Evolutionary conservation across 2,797 vertebrate species (phyloP), one percentile per base, ranked within the genome.

Genomic region (Aplochiton taeniatus): DNA sequence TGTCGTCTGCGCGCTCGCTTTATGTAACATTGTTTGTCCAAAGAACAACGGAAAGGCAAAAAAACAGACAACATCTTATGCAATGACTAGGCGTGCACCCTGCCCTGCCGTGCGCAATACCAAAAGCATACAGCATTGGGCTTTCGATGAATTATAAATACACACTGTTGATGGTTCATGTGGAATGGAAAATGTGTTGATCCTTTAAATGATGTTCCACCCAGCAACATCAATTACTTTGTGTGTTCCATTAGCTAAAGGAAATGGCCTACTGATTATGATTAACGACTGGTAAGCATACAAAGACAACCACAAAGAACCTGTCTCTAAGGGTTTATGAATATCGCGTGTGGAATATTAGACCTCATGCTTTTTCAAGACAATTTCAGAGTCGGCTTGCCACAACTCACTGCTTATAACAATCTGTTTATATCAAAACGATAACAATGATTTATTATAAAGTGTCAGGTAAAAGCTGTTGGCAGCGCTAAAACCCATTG

Each of bases 381-480:
- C 50, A 62, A 60, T 81, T 79, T 80, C 67, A 70, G 65, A 65
- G 72, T 63, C 63, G 75, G 51, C 85, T 78, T 80, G 58, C 71
- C 63, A 70, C 68, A 80, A 82, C 56, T 83, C 58, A 43, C 60
- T 65, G 73, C 54, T 55, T 69, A 53, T 63, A 79, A 79, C 72
- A 78, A 76, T 76, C 73, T 78, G 74, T 65, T 85, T 73, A 54
- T 52, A 83, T 85, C 73, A 75, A 63, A 75, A 74, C 75, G 59
- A 65, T 58, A 84, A 85, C 67, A 58, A 55, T 72, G 82, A 87
- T 83, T 85, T 87, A 85, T 84, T 70, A 83, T 64, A 19, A n/a
- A 58, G 61, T 69, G 72, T 78, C 74, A 59, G 55, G 52, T 68
- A 52, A 69, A 76, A 63, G 67, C 71, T 77, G 64, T 79, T 78